Conservation (phyloP, 1,140 invertebrate species). For the Stegodyphus mimosarum region DNA sequence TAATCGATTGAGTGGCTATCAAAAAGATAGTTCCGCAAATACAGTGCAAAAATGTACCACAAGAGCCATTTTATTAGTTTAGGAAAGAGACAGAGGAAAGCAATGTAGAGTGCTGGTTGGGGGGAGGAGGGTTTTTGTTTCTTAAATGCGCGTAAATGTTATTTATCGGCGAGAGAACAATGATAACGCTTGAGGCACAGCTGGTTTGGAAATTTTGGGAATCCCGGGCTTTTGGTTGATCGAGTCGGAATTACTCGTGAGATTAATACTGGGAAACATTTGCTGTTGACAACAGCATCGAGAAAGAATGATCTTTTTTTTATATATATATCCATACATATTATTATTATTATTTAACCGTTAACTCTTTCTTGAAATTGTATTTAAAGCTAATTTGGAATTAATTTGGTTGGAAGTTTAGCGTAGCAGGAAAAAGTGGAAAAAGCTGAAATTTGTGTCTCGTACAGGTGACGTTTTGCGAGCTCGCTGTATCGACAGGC, state of each 20-base stretch:
- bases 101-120: neutral
- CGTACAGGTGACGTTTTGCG: constrained; percentile 30
- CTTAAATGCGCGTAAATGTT: constrained; percentile 37
- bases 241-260: constrained; percentile 35
- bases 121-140: constrained; percentile 3
- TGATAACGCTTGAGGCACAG: constrained; percentile 16
- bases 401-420: constrained; percentile 47
- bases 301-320: constrained; percentile 45
- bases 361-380: constrained; percentile 61
- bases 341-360: constrained; percentile 31
- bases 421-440: constrained; percentile 30
- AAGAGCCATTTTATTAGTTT: constrained; percentile 23
- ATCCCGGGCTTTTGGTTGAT: constrained; percentile 55
- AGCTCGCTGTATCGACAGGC: constrained; percentile 46
- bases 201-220: constrained; percentile 60
- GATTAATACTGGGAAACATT: constrained; percentile 52
- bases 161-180: constrained; percentile 41
- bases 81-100: neutral
- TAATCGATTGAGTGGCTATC: constrained; percentile 43
- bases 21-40: constrained; percentile 43
- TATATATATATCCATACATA: neutral
- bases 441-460: constrained; percentile 23
- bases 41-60: constrained; percentile 38
- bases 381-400: constrained; percentile 60
- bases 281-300: constrained; percentile 38